These are phyloP conservation scores for Theristicus caerulescens DNA, from an alignment of 2,113 vertebrate species.

Conservation along the genomic window DNA sequence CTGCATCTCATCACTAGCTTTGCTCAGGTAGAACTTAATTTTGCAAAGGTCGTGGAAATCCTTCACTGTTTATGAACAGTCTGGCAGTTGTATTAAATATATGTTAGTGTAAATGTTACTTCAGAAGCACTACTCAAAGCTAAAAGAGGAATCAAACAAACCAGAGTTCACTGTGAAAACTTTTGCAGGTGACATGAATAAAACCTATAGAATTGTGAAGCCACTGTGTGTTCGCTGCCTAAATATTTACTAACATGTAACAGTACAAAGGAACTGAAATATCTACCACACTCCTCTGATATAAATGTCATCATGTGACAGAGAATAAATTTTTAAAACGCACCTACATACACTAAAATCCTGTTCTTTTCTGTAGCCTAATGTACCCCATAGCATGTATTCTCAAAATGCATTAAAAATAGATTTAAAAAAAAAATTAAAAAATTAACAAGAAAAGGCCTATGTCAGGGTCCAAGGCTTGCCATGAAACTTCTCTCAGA, in stretches of 20 bases:
- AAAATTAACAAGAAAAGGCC: background rate
- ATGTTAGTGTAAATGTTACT: background rate
- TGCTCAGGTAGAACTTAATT: background rate
- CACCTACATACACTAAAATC: background rate
- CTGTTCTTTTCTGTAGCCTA: background rate
- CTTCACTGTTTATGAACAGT: background rate
- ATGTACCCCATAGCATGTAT: background rate
- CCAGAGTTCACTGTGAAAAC: background rate
- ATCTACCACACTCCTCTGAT: background rate
- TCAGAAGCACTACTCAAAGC: background rate
- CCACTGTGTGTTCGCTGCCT: background rate
- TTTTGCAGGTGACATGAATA: background rate
- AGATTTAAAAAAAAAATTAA: background rate
- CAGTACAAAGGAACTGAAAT: background rate
- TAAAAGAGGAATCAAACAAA: background rate
- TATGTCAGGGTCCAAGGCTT: background rate
- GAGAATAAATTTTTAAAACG: background rate
- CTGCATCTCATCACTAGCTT: background rate
- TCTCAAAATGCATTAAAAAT: background rate
- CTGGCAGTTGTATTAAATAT: background rate
- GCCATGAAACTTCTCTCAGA: background rate
- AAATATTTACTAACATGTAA: background rate
- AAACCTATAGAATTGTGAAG: background rate
- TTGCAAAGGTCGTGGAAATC: background rate
- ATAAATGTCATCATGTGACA: background rate